Percentiles rank a stretch among this genome's conserved stretches.
Evolutionary conservation across 1,140 invertebrate genomes (phyloP).

Genomic region (Euura saliciscinereae): DNA sequence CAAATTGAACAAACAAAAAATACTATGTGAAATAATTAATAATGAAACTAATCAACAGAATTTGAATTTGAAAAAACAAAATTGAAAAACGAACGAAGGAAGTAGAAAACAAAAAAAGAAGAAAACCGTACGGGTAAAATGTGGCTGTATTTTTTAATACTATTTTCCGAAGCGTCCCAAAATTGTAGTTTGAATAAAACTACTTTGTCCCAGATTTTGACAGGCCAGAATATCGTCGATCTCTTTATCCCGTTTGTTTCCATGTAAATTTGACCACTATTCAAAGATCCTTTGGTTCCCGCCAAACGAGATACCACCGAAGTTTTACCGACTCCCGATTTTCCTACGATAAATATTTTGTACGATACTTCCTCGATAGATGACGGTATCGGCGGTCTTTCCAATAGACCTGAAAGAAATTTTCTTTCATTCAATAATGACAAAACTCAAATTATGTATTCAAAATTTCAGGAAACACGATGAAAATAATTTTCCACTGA

Average conservation of each 20-base stretch:
- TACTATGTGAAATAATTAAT: too few relatives aligned
- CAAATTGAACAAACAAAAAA: neutral
- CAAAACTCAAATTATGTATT: slow-evolving; percentile 2
- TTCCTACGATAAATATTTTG: slow-evolving; percentile 65
- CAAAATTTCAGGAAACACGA: neutral
- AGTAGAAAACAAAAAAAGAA: slow-evolving; percentile 16
- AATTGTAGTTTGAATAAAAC: slow-evolving; percentile 66
- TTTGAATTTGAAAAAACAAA: neutral
- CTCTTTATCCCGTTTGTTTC: slow-evolving; percentile 67
- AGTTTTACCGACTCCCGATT: slow-evolving; percentile 65
- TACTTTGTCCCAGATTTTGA: slow-evolving; percentile 63
- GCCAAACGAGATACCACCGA: slow-evolving; percentile 61
- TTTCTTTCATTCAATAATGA: neutral
- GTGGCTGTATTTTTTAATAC: slow-evolving; percentile 66
- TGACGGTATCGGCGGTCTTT: slow-evolving; percentile 58
- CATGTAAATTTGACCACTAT: slow-evolving; percentile 44
- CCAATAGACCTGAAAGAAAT: slow-evolving; percentile 58
- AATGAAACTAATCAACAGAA: too few relatives aligned
- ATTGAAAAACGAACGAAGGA: slow-evolving; percentile 15
- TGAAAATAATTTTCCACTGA: too few relatives aligned
- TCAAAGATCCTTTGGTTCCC: slow-evolving; percentile 41
- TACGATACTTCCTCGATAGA: slow-evolving; percentile 65
- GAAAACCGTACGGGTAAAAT: slow-evolving; percentile 59
- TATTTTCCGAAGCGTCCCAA: slow-evolving; percentile 66
- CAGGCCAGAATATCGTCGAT: slow-evolving; percentile 66